Conservation (phyloP, 2,888 invertebrate genomes). For the Agrochola macilenta region DNA sequence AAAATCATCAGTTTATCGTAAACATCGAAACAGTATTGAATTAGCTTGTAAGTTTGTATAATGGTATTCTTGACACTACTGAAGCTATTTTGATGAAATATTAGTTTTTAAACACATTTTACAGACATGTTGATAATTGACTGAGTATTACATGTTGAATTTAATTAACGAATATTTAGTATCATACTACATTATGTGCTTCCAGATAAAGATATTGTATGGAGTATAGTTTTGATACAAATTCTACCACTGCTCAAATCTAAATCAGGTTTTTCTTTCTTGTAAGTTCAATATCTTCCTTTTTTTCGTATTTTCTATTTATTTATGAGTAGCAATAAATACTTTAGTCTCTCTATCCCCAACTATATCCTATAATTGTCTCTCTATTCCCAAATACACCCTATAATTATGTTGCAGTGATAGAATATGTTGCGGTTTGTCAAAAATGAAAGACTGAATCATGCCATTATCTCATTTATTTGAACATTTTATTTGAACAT, state of each 20-base stretch:
- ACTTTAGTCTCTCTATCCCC: background rate
- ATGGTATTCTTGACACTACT: conserved; percentile 18
- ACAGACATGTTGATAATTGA: conserved; percentile 1
- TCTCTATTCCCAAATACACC: background rate
- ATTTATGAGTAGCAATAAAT: background rate
- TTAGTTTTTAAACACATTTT: conserved; percentile 17
- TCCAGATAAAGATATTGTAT: conserved; percentile 67
- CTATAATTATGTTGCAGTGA: conserved; percentile 44
- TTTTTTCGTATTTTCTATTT: background rate
- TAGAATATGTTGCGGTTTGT: conserved; percentile 58
- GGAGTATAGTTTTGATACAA: conserved; percentile 46
- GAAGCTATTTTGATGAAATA: conserved; percentile 13
- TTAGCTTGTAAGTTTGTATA: conserved; percentile 36
- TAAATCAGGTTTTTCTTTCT: background rate
- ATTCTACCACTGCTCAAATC: conserved; percentile 50
- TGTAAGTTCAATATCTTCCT: background rate
- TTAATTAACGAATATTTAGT: too few species aligned
- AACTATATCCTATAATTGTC: background rate
- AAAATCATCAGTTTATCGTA: conserved; percentile 21
- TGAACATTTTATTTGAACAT: conserved; percentile 83
- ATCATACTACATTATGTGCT: conserved; percentile 63
- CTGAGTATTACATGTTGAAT: conserved; percentile 36
- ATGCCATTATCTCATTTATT: conserved; percentile 86
- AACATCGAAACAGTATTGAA: conserved; percentile 53
- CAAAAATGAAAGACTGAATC: conserved; percentile 88